Evolutionary conservation across 2,113 vertebrate genomes (phyloP).

Genomic region (Gnathonemus longibarbis): DNA sequence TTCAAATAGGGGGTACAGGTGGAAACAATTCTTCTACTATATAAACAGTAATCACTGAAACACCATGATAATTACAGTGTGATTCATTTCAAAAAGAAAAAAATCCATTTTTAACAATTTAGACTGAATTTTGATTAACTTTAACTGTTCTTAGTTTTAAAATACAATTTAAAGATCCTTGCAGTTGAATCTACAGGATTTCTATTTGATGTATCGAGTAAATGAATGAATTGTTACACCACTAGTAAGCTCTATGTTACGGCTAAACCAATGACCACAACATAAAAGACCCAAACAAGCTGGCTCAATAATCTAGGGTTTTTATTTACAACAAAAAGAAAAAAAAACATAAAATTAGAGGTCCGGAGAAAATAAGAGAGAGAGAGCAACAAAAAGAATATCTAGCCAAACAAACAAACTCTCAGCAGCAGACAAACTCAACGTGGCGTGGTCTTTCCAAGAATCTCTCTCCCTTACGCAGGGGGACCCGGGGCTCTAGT

Average conservation of each 20-base stretch:
- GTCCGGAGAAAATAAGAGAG: too few relatives aligned
- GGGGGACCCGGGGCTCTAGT: too few relatives aligned
- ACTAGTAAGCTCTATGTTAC: neutral
- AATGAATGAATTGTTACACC: neutral
- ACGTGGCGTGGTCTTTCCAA: too few relatives aligned
- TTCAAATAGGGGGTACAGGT: neutral
- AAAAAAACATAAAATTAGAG: too few relatives aligned
- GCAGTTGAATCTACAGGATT: neutral
- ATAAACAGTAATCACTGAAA: neutral
- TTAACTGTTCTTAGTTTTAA: neutral
- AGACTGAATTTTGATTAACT: neutral
- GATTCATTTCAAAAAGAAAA: neutral
- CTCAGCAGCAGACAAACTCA: too few relatives aligned
- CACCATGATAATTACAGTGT: neutral
- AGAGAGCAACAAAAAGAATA: too few relatives aligned
- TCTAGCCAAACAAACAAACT: too few relatives aligned
- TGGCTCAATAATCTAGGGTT: too few relatives aligned
- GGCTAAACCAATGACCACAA: too few relatives aligned
- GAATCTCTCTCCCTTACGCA: too few relatives aligned
- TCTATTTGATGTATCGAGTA: neutral
- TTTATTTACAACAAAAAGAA: too few relatives aligned
- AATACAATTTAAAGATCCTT: neutral
- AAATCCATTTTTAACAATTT: neutral
- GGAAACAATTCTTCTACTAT: neutral
- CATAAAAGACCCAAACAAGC: too few relatives aligned